Evolutionary conservation across 2,888 invertebrate species (phyloP).

Genomic region (Spodoptera picta): DNA sequence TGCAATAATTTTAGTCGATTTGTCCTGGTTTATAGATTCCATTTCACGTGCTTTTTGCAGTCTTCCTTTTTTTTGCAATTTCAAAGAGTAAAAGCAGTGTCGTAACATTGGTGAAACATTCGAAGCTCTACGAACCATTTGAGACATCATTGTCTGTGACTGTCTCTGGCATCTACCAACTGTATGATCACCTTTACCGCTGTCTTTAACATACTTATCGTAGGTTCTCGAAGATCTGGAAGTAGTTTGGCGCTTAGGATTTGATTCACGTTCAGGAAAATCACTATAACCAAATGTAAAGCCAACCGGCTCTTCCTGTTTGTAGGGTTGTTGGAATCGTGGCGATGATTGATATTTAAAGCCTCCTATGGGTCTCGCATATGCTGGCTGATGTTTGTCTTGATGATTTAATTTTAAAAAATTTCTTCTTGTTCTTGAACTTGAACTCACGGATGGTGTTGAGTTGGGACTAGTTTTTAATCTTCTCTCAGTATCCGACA

Average conservation of each 20-base stretch:
- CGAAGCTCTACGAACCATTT: constrained; percentile 48
- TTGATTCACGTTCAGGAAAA: constrained; percentile 57
- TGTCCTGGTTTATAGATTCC: constrained; percentile 37
- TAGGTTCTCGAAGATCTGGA: constrained; percentile 29
- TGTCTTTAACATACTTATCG: constrained; percentile 23
- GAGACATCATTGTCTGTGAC: constrained; percentile 38
- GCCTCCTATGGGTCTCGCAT: constrained; percentile 19
- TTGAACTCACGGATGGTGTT: constrained; percentile 3
- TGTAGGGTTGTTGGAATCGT: constrained; percentile 11
- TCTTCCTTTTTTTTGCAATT: constrained; percentile 56
- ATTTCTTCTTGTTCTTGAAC: constrained; percentile 12
- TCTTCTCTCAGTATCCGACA: constrained; percentile 51
- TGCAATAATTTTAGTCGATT: constrained; percentile 34
- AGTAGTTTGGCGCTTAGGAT: constrained; percentile 13
- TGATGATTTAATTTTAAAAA: constrained; percentile 11
- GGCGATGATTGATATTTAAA: constrained; percentile 45
- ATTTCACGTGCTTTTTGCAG: constrained; percentile 34
- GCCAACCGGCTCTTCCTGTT: constrained; percentile 57
- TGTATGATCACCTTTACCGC: constrained; percentile 27
- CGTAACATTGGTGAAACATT: constrained; percentile 50
- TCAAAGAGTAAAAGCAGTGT: constrained; percentile 66
- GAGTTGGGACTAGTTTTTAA: constrained; percentile 22
- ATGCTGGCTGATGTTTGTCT: constrained; percentile 4
- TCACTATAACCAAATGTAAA: constrained; percentile 62
- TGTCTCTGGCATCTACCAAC: constrained; percentile 16